Conservation (phyloP, 2,113 vertebrate genomes). For the Chinchilla lanigera region DNA sequence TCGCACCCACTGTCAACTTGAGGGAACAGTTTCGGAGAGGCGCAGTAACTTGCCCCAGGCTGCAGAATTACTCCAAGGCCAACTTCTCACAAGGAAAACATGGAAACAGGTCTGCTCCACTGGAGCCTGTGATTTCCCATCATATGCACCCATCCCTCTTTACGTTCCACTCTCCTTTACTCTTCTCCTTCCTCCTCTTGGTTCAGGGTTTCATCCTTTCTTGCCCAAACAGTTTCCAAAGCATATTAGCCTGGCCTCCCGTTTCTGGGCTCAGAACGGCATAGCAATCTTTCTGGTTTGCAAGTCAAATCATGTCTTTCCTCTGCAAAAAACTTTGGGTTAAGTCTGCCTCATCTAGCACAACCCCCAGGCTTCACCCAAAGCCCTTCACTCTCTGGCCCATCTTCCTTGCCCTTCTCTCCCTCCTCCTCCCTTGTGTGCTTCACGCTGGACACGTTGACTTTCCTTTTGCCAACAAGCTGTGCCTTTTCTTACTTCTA, state of each 20-base stretch:
- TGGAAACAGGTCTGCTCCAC: not conserved
- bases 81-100: not conserved
- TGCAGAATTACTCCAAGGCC: not conserved
- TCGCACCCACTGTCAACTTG: not conserved
- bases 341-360: too few species aligned
- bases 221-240: not conserved
- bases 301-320: not conserved
- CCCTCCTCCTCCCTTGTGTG: not conserved
- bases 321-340: not conserved
- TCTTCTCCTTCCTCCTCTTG: not conserved
- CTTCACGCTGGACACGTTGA: not conserved
- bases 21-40: not conserved
- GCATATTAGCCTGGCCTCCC: not conserved
- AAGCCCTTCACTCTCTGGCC: not conserved
- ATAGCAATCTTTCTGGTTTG: not conserved
- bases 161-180: too few species aligned
- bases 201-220: not conserved
- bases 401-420: not conserved
- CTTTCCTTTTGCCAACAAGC: not conserved
- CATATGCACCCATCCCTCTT: not conserved
- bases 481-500: not conserved
- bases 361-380: not conserved
- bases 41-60: not conserved
- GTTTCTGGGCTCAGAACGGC: not conserved
- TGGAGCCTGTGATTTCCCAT: not conserved